Evolutionary conservation across 35 echinoderm and acorn worm genomes (phyloP).

Genomic region (Ptychodera flava): DNA sequence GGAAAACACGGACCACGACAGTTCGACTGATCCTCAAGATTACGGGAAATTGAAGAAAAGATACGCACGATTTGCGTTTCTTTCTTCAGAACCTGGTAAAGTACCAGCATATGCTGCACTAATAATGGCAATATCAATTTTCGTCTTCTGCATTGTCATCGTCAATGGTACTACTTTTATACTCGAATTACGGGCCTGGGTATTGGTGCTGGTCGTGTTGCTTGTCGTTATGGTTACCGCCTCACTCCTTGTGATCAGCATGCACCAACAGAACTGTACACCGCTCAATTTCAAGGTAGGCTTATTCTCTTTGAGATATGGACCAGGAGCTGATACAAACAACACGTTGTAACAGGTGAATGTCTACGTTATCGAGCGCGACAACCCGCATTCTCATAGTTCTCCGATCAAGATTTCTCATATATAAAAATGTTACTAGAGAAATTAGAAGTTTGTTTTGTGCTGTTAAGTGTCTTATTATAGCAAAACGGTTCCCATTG

Average conservation of each 20-base stretch:
- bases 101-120: no score
- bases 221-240: conserved; percentile 25
- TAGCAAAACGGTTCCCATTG: no score
- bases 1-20: not conserved
- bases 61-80: conserved; percentile 3
- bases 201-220: not conserved
- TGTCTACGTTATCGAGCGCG: no score
- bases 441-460: no score
- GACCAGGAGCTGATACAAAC: no score
- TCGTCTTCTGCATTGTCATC: conserved; percentile 34
- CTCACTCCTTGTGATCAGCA: conserved; percentile 27
- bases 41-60: not conserved
- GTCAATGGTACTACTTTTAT: conserved; percentile 27
- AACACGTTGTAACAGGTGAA: no score
- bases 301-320: no score
- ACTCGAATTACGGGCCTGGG: conserved; percentile 4
- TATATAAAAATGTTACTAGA: no score
- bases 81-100: not conserved
- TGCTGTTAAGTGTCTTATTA: no score
- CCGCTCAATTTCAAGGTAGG: conserved; percentile 37
- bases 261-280: conserved; percentile 32
- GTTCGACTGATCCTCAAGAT: conserved; percentile 8
- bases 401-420: no score
- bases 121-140: no score
- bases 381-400: no score